Percentiles rank a stretch among this genome's conserved stretches.
These are phyloP conservation scores for Siderastrea siderea DNA, from an alignment of 92 coral and sea anemone species.

Conservation along the genomic window DNA sequence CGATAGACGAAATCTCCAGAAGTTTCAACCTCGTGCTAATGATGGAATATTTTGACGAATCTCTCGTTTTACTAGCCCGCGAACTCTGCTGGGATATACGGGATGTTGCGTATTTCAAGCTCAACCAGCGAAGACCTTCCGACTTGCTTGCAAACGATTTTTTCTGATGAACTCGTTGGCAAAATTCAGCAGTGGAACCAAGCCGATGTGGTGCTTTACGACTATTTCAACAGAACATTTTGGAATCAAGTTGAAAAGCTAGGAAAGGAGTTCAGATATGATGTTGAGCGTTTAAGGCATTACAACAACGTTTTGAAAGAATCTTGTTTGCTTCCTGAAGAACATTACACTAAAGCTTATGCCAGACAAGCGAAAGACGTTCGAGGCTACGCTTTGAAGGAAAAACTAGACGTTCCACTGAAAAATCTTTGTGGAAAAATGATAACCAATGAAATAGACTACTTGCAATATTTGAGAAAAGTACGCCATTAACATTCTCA, in stretches of 20 bases:
- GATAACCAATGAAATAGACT: slow-evolving; percentile 82
- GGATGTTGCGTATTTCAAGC: slow-evolving; percentile 75
- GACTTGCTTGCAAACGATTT: slow-evolving; percentile 9
- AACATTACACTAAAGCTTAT: slow-evolving; percentile 40
- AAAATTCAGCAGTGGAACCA: slow-evolving; percentile 58
- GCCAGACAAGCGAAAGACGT: slow-evolving; percentile 46
- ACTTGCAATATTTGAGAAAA: slow-evolving; percentile 60
- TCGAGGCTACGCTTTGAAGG: slow-evolving; percentile 58
- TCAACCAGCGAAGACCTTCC: slow-evolving; percentile 36
- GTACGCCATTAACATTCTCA: too few relatives aligned
- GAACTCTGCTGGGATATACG: slow-evolving; percentile 71
- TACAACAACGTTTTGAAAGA: slow-evolving; percentile 45
- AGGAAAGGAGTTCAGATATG: slow-evolving; percentile 42
- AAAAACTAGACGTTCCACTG: slow-evolving; percentile 26
- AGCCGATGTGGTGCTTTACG: slow-evolving; percentile 63
- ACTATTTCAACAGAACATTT: slow-evolving; percentile 67
- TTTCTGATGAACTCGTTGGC: slow-evolving; percentile 6
- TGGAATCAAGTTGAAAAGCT: slow-evolving; percentile 62
- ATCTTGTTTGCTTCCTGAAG: slow-evolving; percentile 43
- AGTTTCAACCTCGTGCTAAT: slow-evolving; percentile 67
- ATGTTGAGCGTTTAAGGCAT: slow-evolving; percentile 23
- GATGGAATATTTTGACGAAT: slow-evolving; percentile 83
- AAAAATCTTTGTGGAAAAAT: slow-evolving; percentile 67
- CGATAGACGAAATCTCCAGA: slow-evolving; percentile 33
- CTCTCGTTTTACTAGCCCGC: slow-evolving; percentile 61